phyloP scores from a whole-genome alignment of 2,797 vertebrate genomes.

The Anguilla megastoma region DNA sequence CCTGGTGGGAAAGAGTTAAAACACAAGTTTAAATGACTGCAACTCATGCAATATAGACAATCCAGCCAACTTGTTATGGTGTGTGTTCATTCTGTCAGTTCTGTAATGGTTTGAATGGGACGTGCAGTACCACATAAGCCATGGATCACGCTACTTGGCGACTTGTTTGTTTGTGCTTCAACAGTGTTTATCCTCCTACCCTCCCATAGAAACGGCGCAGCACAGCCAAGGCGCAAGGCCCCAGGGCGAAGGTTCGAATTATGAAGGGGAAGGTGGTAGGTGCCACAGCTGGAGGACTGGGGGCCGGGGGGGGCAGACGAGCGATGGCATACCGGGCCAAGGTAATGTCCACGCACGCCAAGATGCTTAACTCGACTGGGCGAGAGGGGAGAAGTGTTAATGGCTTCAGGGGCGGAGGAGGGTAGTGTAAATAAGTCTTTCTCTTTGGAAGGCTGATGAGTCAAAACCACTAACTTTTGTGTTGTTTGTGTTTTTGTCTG shows the following conservation, averaged over 20 bases:
- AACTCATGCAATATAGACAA: too few relatives aligned
- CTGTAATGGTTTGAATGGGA: constrained; percentile 38
- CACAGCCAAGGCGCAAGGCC: constrained; percentile 64
- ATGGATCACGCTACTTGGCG: background rate
- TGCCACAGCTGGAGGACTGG: constrained; percentile 55
- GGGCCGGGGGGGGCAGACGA: constrained; percentile 67
- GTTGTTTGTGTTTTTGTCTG: background rate
- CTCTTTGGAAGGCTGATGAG: background rate
- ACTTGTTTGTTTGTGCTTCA: constrained; percentile 44
- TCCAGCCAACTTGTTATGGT: too few relatives aligned
- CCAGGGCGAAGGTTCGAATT: constrained; percentile 67
- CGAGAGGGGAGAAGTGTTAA: background rate
- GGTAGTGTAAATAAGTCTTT: background rate
- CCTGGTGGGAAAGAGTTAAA: too few relatives aligned
- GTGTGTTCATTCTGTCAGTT: background rate
- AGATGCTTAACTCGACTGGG: constrained; percentile 23
- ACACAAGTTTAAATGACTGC: too few relatives aligned
- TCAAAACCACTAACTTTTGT: background rate
- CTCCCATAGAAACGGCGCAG: constrained; percentile 69
- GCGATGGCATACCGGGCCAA: constrained; percentile 78
- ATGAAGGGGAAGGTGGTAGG: constrained; percentile 68
- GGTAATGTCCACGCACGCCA: constrained; percentile 61
- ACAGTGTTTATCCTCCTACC: constrained; percentile 10
- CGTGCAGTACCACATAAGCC: too few relatives aligned
- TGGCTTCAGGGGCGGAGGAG: background rate